phyloP scores from a whole-genome alignment of 1,140 invertebrate genomes.

The Dufourea novaeangliae region DNA sequence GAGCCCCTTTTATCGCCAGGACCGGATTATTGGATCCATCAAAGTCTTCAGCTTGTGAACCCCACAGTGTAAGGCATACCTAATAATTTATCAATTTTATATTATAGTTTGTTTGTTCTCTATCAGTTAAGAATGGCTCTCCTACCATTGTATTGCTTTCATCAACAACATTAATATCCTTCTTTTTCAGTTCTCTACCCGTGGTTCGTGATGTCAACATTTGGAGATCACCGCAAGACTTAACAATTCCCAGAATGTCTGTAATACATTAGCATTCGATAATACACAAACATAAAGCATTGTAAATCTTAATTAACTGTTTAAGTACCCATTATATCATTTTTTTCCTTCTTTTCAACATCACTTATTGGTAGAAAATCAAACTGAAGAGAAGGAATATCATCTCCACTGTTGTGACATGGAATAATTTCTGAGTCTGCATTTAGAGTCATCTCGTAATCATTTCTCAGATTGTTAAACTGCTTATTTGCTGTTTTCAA shows the following conservation, averaged over 20 bases:
- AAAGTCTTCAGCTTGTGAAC: slow-evolving; percentile 91
- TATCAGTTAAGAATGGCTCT: slow-evolving; percentile 26
- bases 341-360: slow-evolving; percentile 86
- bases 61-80: slow-evolving; percentile 89
- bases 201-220: slow-evolving; percentile 88
- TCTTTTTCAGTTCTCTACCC: slow-evolving; percentile 93
- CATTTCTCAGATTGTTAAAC: slow-evolving; percentile 92
- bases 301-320: slow-evolving; percentile 9
- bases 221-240: slow-evolving; percentile 87
- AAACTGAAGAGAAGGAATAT: slow-evolving; percentile 91
- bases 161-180: slow-evolving; percentile 95
- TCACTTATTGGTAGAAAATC: slow-evolving; percentile 91
- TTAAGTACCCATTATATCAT: slow-evolving; percentile 87
- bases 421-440: slow-evolving; percentile 89
- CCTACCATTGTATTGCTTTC: slow-evolving; percentile 89
- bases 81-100: slow-evolving; percentile 68
- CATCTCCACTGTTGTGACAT: slow-evolving; percentile 84
- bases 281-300: not conserved
- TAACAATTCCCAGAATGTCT: slow-evolving; percentile 97
- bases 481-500: slow-evolving; percentile 97
- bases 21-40: slow-evolving; percentile 89
- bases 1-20: slow-evolving; percentile 90
- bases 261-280: slow-evolving; percentile 24
- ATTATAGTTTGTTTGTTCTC: not conserved
- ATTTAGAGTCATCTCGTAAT: slow-evolving; percentile 97